These are phyloP conservation scores for Brienomyrus longianalis DNA, from an alignment of 2,113 vertebrate species.

Conservation along the genomic window DNA sequence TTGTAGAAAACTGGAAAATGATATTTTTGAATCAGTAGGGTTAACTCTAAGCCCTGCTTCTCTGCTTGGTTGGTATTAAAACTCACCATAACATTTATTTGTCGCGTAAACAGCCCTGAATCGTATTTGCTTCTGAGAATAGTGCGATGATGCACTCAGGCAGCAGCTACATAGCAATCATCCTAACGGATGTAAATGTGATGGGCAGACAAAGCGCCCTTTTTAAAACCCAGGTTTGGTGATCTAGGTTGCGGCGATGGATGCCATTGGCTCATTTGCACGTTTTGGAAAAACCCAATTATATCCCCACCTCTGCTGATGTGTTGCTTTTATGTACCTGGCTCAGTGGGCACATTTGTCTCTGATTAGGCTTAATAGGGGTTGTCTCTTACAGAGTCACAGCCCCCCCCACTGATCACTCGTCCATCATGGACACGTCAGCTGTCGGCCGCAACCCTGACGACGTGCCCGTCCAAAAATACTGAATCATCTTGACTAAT, in stretches of 20 bases:
- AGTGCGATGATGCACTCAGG: background rate
- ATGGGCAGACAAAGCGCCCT: background rate
- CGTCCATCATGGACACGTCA: background rate
- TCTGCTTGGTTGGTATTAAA: background rate
- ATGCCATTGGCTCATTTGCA: background rate
- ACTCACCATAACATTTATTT: background rate
- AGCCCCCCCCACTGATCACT: background rate
- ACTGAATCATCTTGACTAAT: background rate
- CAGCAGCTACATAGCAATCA: background rate
- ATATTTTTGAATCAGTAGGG: background rate
- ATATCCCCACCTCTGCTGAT: background rate
- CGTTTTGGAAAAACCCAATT: conserved; percentile 1
- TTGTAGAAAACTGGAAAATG: background rate
- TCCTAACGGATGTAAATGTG: background rate
- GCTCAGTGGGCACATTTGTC: background rate
- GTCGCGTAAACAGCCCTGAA: background rate
- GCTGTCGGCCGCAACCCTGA: conserved; percentile 7
- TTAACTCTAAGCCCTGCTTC: background rate
- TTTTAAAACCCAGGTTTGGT: background rate
- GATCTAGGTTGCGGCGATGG: background rate
- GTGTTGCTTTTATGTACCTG: background rate
- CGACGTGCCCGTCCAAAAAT: background rate
- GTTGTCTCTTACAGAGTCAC: conserved; percentile 13
- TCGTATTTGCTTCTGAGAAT: background rate
- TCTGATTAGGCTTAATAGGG: conserved; percentile 27